Percentiles rank a stretch among this genome's conserved stretches.
Evolutionary conservation across 2,797 vertebrate genomes (phyloP).

Genomic region (Anas flavirostris): DNA sequence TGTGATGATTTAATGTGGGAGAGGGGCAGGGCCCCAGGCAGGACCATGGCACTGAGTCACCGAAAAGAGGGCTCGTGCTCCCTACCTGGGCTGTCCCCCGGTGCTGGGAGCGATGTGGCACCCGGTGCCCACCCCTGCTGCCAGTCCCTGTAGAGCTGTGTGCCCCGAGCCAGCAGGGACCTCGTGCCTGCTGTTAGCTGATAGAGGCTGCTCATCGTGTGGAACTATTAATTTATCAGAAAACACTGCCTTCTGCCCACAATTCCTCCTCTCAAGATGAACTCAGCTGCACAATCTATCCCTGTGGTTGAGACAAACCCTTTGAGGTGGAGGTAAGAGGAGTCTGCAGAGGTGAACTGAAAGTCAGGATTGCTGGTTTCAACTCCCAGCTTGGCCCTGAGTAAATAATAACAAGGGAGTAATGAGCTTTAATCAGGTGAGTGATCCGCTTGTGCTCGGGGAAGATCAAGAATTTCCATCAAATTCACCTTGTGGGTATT

Average conservation of each 20-base stretch:
- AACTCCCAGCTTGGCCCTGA: background rate
- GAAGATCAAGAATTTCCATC: constrained; percentile 37
- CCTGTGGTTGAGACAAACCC: background rate
- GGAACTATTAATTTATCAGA: background rate
- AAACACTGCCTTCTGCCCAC: background rate
- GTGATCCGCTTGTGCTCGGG: background rate
- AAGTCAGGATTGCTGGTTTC: background rate
- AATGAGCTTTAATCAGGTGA: background rate
- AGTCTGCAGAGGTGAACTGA: background rate
- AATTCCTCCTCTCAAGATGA: background rate
- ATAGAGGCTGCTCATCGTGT: rapidly evolving
- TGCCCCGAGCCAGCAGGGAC: rapidly evolving
- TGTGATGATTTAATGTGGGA: background rate
- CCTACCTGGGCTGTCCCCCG: rapidly evolving
- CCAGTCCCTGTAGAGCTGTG: background rate
- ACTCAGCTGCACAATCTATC: rapidly evolving
- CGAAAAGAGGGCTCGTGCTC: background rate
- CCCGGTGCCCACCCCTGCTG: background rate
- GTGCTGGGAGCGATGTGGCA: background rate
- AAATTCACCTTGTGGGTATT: constrained; percentile 49
- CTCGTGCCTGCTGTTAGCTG: background rate
- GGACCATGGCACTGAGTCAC: rapidly evolving
- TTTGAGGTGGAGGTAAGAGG: background rate
- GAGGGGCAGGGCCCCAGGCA: background rate
- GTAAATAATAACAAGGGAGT: background rate